Conservation (phyloP, 2,113 vertebrate species). For the Alethe diademata region DNA sequence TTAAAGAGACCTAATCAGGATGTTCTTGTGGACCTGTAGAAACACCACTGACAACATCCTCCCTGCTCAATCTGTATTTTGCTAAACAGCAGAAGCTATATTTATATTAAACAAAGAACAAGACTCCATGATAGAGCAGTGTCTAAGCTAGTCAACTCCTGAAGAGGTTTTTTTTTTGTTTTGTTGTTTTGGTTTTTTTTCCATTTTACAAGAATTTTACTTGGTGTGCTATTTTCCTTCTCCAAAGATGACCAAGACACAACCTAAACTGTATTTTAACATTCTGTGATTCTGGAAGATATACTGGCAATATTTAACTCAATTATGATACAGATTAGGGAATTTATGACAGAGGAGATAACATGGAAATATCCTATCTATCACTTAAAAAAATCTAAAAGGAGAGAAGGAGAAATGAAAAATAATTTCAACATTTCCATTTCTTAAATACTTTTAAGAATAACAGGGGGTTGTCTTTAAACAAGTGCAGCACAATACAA, state of each 20-base stretch:
- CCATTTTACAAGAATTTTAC: neutral
- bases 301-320: neutral
- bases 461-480: neutral
- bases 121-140: neutral
- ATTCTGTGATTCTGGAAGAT: neutral
- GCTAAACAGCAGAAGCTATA: neutral
- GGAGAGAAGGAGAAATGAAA: neutral
- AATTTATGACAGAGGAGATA: neutral
- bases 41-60: neutral
- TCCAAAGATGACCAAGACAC: neutral
- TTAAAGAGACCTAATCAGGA: neutral
- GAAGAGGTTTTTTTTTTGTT: neutral
- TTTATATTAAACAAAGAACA: neutral
- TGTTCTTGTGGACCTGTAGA: neutral
- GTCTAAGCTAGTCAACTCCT: neutral
- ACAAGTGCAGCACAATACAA: neutral
- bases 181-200: neutral
- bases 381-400: neutral
- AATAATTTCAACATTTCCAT: neutral
- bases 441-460: neutral
- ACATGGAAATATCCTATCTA: neutral
- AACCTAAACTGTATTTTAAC: neutral
- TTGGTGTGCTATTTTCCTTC: neutral
- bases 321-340: neutral
- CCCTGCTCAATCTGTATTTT: neutral